Evolutionary conservation across 2,888 invertebrate genomes (phyloP), one percentile per base, ranked within the genome.

Genomic region (Eupeodes luniger): DNA sequence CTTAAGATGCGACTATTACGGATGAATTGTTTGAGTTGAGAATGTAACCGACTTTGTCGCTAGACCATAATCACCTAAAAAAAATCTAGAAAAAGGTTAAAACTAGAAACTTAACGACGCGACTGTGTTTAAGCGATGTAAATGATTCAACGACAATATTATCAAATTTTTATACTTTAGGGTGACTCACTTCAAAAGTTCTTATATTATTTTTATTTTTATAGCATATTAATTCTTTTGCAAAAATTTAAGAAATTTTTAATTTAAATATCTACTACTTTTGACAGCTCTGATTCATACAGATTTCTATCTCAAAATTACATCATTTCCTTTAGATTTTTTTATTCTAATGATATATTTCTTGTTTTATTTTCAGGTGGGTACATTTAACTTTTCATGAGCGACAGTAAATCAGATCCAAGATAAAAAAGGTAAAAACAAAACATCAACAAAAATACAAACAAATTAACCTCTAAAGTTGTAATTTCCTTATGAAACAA

Each of bases 281-380:
- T 49, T 9, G 9, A 66, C 66, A 66, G 7, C 66, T 5, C 66
- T 49, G 66, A 16, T 5, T 66, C 62, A 5, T 5, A 5, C 11
- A 44, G 55, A 53, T 27, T 6, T 6, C 5, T 34, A 62, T 57
- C 49, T 59, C 27, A 69, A 75, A 70, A 85, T 80, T 85, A 80
- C 85, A 76, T 76, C 77, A 82, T 49, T 77, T 76, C 64, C 57
- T 64, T n/a, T 27, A 27, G 27, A 36, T 53, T 44, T 67, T 67
- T 67, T 66, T 55, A 44, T 67, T 83, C 72, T 79, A 84, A 84
- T 34, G 82, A 72, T 49, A 36, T 74, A 40, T 49, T 49, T 44
- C 12, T 75, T 27, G 4, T 40, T 47, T 64, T 61, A 47, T 77
- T 82, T 66, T 51, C 82, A 82, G 82, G 82, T 82, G 10, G 10